Base-by-base conservation (phyloP, 2,113 vertebrate genomes). In the Haemorhous mexicanus region DNA sequence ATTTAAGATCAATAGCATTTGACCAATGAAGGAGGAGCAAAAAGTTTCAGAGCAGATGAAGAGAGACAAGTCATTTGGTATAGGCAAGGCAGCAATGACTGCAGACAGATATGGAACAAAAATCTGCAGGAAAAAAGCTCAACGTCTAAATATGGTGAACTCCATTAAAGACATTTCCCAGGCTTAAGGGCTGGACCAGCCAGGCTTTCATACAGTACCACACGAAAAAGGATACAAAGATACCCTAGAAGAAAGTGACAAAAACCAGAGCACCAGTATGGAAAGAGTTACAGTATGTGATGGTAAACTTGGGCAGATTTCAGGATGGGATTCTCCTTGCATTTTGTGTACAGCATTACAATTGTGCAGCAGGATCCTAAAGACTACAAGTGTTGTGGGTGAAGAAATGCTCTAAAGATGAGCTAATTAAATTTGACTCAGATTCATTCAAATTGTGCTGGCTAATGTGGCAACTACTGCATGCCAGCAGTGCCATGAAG, bases 341-440 rank as follows among this genome's bases (percentile, higher is more conserved):
- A 49, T 73, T 79, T 92, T 86, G 49, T 76, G 43, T 72, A 56
- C 35, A 82, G 39, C 58, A 69, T 35, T 52, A 44, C 49, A 68
- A 41, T 47, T 61, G 49, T 74, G 59, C 62, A 88, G 70, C 75
- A 94, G 67, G 83, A 83, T 66, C 41, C 55, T 73, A 44, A 73
- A 61, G 20, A 73, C 37, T 85, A 23, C 53, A 63, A 88, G 33
- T 23, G 41, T 37, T 76, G 23, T 56, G 72, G 37, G 30, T 90
- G 83, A 90, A 86, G 55, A 80, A 90, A 75, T 43, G 44, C 41
- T 92, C 20, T 85, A 69, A 85, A 90, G 72, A 68, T 22, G 16
- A 86, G 49, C 21, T 92, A 87, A 93, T 92, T 88, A 90, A 85
- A 78, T 88, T 93, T 76, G 53, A 80, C 55, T 92, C 17, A 3